Evolutionary conservation across 2,888 invertebrate species (phyloP).

Genomic region (Apodemia mormo): DNA sequence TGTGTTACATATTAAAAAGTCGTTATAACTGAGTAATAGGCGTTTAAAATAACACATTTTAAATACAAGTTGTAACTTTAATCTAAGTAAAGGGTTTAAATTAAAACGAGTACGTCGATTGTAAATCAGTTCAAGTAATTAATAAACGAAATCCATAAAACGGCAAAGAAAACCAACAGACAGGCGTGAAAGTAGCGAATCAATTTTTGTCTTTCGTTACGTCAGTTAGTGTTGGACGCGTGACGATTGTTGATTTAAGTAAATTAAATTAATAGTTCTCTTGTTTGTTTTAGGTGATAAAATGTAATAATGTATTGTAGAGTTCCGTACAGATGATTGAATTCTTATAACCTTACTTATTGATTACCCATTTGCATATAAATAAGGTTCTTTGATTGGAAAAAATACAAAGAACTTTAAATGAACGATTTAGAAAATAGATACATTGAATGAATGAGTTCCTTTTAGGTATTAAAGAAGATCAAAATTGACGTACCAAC

Average conservation of each 20-base stretch:
- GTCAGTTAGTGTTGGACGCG: constrained; percentile 41
- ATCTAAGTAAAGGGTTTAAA: neutral
- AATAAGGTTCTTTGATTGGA: too few relatives aligned
- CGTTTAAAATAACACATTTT: neutral
- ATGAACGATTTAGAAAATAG: too few relatives aligned
- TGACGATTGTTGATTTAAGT: constrained; percentile 39
- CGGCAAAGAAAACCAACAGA: constrained; percentile 43
- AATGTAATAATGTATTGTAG: too few relatives aligned
- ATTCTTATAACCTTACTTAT: too few relatives aligned
- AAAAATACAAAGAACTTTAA: too few relatives aligned
- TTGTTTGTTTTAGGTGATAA: constrained; percentile 3
- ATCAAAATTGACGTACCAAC: too few relatives aligned
- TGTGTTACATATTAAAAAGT: neutral
- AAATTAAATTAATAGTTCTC: constrained; percentile 10
- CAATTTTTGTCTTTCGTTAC: constrained; percentile 48
- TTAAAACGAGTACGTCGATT: neutral
- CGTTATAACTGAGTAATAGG: neutral
- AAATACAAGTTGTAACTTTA: neutral
- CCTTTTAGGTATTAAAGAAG: too few relatives aligned
- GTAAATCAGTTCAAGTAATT: constrained; percentile 28
- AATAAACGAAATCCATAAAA: constrained; percentile 41
- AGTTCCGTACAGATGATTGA: too few relatives aligned
- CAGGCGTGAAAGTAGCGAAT: constrained; percentile 47
- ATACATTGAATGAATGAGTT: too few relatives aligned
- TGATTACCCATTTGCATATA: too few relatives aligned